These are phyloP conservation scores for Tyrophagus putrescentiae DNA, from an alignment of 1,140 invertebrate species.

Conservation along the genomic window DNA sequence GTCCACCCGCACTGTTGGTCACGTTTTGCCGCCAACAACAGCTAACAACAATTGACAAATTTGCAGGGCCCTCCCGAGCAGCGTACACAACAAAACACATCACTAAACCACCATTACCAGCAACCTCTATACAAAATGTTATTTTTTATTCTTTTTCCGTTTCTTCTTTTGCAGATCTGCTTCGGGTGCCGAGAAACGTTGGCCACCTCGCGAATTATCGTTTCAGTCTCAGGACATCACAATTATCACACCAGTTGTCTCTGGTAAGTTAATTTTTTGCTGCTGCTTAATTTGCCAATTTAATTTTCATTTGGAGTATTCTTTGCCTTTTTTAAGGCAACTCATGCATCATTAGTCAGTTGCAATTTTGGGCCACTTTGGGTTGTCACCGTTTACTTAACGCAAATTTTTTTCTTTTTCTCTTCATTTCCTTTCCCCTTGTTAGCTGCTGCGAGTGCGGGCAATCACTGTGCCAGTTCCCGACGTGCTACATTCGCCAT, in stretches of 20 bases:
- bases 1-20: no score
- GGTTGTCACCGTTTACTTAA: not conserved
- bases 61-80: no score
- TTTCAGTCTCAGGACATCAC: slow-evolving; percentile 21
- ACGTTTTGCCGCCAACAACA: no score
- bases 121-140: no score
- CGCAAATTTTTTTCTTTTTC: not conserved
- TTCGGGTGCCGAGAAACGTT: slow-evolving; percentile 18
- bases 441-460: slow-evolving; percentile 21
- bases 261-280: slow-evolving; percentile 13
- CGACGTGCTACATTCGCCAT: slow-evolving; percentile 22
- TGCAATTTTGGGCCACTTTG: not conserved
- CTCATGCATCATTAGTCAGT: not conserved
- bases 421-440: slow-evolving; percentile 1
- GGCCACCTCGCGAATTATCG: slow-evolving; percentile 18
- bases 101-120: no score
- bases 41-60: no score
- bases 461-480: slow-evolving; percentile 14
- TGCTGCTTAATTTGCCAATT: not conserved
- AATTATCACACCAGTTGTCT: slow-evolving; percentile 22
- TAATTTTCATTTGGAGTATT: not conserved
- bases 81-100: no score
- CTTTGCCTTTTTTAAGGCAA: not conserved
- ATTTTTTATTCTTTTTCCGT: not conserved
- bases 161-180: slow-evolving; percentile 15